Evolutionary conservation across 2,888 invertebrate genomes (phyloP).

Genomic region (Thecophora atra): DNA sequence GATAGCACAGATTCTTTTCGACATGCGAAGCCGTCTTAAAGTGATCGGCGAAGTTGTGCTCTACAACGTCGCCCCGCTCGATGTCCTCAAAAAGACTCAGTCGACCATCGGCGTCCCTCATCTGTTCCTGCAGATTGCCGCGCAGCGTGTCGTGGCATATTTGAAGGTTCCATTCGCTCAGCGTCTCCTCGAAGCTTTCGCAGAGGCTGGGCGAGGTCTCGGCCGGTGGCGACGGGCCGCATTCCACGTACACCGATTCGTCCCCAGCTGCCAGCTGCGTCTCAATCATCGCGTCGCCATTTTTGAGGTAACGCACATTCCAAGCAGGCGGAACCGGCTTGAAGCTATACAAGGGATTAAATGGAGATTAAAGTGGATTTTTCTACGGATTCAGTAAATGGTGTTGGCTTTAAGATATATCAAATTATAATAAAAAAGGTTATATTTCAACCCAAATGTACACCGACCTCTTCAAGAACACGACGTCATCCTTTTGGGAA

Average conservation of each 20-base stretch:
- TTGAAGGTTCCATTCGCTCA: conserved; percentile 73
- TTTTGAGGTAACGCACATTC: conserved; percentile 71
- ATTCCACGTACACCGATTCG: conserved; percentile 81
- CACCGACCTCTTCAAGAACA: conserved; percentile 53
- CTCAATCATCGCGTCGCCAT: conserved; percentile 70
- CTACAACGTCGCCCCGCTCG: conserved; percentile 73
- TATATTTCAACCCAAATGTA: not conserved
- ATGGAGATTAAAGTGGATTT: not conserved
- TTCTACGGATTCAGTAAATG: not conserved
- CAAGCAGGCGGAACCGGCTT: conserved; percentile 66
- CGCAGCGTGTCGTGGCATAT: conserved; percentile 79
- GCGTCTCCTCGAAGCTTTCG: conserved; percentile 78
- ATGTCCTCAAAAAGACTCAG: conserved; percentile 77
- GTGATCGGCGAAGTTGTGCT: conserved; percentile 69
- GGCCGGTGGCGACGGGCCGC: conserved; percentile 81
- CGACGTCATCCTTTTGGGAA: conserved; percentile 57
- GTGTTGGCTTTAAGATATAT: too few relatives aligned
- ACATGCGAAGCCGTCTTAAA: conserved; percentile 71
- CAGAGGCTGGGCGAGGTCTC: conserved; percentile 84
- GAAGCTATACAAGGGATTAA: conserved; percentile 58
- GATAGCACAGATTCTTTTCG: conserved; percentile 76
- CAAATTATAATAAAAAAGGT: too few relatives aligned
- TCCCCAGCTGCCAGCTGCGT: conserved; percentile 72
- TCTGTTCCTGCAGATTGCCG: conserved; percentile 78
- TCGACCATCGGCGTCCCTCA: conserved; percentile 75